A percentile compares a stretch with the other conserved stretches of the same genome.
Conservation (phyloP, 2,888 invertebrate genomes). For the Omphaloscelis lunosa region DNA sequence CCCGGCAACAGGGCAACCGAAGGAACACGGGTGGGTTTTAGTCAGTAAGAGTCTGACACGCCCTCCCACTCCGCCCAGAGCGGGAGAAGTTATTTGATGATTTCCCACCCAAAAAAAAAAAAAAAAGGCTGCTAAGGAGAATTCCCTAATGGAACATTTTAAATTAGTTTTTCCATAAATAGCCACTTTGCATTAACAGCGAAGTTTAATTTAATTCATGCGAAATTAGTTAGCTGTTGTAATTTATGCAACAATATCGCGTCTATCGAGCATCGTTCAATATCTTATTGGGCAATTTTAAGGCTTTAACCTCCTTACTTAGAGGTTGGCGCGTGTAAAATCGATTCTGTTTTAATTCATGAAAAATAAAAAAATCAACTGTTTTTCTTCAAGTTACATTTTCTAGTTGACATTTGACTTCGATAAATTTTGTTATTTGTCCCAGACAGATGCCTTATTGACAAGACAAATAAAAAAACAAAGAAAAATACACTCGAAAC, state of each 20-base stretch:
- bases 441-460: too few species aligned
- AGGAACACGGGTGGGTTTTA: too few species aligned
- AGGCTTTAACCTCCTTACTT: neutral
- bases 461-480: too few species aligned
- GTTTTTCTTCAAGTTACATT: too few species aligned
- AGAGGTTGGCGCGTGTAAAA: too few species aligned
- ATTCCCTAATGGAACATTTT: neutral
- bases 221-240: neutral
- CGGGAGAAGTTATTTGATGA: too few species aligned
- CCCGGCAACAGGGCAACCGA: too few species aligned
- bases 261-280: neutral
- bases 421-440: neutral
- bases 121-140: neutral
- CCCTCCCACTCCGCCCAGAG: too few species aligned
- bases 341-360: neutral
- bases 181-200: neutral
- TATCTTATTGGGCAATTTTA: neutral
- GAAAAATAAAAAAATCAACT: too few species aligned
- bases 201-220: neutral
- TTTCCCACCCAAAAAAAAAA: too few species aligned
- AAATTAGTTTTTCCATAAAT: slow-evolving; percentile 1
- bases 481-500: too few species aligned
- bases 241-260: neutral
- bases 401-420: neutral
- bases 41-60: too few species aligned